Evolutionary conservation across 1,140 invertebrate species (phyloP), one percentile per base, ranked within the genome.

Genomic region (Battus philenor): DNA sequence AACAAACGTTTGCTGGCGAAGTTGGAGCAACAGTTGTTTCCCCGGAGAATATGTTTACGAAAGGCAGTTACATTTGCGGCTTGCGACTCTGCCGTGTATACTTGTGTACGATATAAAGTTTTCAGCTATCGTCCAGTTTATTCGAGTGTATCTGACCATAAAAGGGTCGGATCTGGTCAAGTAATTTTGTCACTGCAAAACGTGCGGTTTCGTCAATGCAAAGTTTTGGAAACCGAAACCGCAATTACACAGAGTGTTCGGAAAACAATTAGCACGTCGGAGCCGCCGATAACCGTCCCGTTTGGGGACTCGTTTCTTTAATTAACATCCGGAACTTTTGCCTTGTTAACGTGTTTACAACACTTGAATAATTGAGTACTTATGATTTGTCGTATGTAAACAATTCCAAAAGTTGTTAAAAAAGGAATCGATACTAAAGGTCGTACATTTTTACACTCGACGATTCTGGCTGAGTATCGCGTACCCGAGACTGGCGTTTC

Each of bases 1-100:
- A 47, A 38, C 29, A 48, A 32, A 32, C 44, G 24, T 34, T 26
- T 30, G 20, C 9, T 22, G 30, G 32, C 15, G 38, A 54, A 54
- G 32, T 54, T 33, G n/a, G 11, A 29, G 54, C 54, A 57, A 57
- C 54, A 57, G 41, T 57, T 52, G 45, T 47, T 50, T 16, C 16
- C 31, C 15, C 39, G 26, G 17, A 24, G 27, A 54, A 36, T 33
- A 46, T 45, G 30, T 53, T 53, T 38, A 8, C 22, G 5, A 32
- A 11, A 9, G 45, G 43, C 27, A 41, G 45, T 53, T 51, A 20
- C 31, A 27, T 29, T 41, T 29, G 36, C 52, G 34, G 22, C 30
- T 24, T 26, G 11, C 6, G 34, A 48, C 34, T 34, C 17, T 34
- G 10, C 32, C 10, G 54, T 44, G 1, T 33, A n/a, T 24, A 38